Evolutionary conservation across 2,888 invertebrate genomes (phyloP), one percentile per base, ranked within the genome.

Genomic region (Rhagonycha lutea): DNA sequence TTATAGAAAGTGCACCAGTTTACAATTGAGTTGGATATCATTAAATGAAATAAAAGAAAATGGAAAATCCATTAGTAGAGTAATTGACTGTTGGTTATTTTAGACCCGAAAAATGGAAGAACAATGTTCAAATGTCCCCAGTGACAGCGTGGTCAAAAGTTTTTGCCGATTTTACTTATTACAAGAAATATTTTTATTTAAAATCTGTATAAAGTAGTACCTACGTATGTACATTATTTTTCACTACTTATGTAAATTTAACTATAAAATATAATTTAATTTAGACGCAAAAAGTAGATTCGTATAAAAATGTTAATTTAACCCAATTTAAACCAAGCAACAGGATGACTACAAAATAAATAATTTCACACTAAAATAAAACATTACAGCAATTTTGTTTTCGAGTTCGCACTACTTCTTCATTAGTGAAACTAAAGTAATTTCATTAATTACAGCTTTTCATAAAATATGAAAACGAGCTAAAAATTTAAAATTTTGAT

Each of bases 91-190:
- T 82, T 83, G 82, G 83, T 83, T 83, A 83, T 83, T 85, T 85
- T 84, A 84, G 83, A 82, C 83, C 81, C 83, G 83, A 85, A 85
- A 85, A 86, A 86, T 85, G 85, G 85, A 85, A 84, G 84, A 85
- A 85, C 85, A 83, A 82, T 86, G 85, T 85, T 82, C 78, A 78
- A 79, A 81, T 82, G 83, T 85, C 85, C 84, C 85, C 79, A 72
- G 84, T 83, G 84, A 83, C 83, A 80, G 70, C 73, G 73, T 79
- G 83, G 83, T 83, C 83, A 82, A 76, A 80, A 80, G 75, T 80
- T 78, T 77, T 78, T 70, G 78, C 79, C 79, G 61, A 63, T 65
- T 61, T 72, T 72, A 62, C 69, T 72, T 77, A 77, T 74, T 74
- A 74, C 72, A 61, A 69, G 61, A 68, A 77, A 74, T 76, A 71